These are phyloP conservation scores for Paramisgurnus dabryanus DNA, from an alignment of 2,113 vertebrate species.

Conservation along the genomic window DNA sequence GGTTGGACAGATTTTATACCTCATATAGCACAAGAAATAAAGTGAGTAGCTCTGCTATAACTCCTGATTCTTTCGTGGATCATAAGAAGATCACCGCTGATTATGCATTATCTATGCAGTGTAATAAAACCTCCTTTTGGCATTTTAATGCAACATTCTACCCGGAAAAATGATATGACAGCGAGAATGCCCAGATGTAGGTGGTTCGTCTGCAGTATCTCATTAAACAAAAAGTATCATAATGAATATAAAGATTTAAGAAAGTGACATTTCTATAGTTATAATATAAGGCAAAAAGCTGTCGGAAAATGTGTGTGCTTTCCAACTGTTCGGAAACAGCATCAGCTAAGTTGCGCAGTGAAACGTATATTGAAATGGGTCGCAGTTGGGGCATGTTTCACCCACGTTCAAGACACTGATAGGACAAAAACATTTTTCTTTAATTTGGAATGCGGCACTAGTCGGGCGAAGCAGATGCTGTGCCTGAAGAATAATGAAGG, in stretches of 20 bases:
- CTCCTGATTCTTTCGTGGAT: constrained; percentile 38
- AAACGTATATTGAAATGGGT: constrained; percentile 17
- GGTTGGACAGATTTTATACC: constrained; percentile 36
- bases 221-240: constrained; percentile 7
- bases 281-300: constrained; percentile 21
- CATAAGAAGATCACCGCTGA: constrained; percentile 36
- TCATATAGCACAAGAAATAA: constrained; percentile 38
- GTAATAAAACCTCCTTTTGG: constrained; percentile 34
- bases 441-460: constrained; percentile 33
- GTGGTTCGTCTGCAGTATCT: constrained; percentile 30
- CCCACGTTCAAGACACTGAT: constrained; percentile 33
- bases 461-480: constrained; percentile 37
- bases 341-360: constrained; percentile 10
- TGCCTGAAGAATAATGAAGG: constrained; percentile 44
- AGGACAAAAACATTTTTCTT: constrained; percentile 25
- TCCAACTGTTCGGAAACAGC: constrained; percentile 12
- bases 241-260: constrained; percentile 18
- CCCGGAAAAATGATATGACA: constrained; percentile 18
- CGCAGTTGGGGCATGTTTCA: constrained; percentile 34
- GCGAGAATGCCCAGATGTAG: background rate
- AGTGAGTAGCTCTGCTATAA: constrained; percentile 23
- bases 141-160: constrained; percentile 31
- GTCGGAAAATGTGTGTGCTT: background rate
- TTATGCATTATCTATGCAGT: constrained; percentile 25
- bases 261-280: constrained; percentile 1